Base-by-base conservation (phyloP, 2,888 invertebrate species). In the Lepetodrilus schrolli region DNA sequence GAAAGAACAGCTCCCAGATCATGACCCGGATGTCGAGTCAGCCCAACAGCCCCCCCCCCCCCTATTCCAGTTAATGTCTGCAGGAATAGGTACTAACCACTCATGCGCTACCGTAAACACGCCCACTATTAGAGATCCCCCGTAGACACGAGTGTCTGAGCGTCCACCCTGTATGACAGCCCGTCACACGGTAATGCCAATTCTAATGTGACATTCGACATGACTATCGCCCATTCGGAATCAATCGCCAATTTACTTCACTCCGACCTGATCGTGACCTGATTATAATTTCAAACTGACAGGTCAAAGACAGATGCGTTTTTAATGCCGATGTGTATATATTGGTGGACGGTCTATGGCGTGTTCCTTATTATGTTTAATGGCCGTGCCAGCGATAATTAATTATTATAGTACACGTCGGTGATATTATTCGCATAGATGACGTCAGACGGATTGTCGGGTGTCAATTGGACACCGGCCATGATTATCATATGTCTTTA, bases 351-450 rank as follows among this genome's bases (percentile, higher is more conserved):
- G 8, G 5, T 23, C 58, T 10, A 26, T 10, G 30, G n/a, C 34
- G 58, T 30, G 58, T 17, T 30, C 30, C 5, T 30, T 58, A 58
- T 58, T 13, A 30, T 34, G 34, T 26, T n/a, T 58, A 30, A 58
- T 58, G 58, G 30, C n/a, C 26, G 30, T 30, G 34, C n/a, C 58
- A 58, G 13, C 58, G 30, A 30, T 58, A 30, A 58, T 58, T 58
- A 58, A 58, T 58, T 58, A 2, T 30, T 30, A 58, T 30, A 34
- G n/a, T 34, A 30, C 2, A 23, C n/a, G 34, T 5, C 10, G 26
- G 26, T 17, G 26, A 5, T 58, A 30, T 26, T n/a, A 58, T 13
- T 20, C 30, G 58, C 58, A 58, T 58, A 58, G n/a, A n/a, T n/a
- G n/a, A n/a, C 58, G 34, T 58, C 58, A 58, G 7, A 10, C 1